Evolutionary conservation across 2,888 invertebrate species (phyloP).

Genomic region (Ypsolopha sequella): DNA sequence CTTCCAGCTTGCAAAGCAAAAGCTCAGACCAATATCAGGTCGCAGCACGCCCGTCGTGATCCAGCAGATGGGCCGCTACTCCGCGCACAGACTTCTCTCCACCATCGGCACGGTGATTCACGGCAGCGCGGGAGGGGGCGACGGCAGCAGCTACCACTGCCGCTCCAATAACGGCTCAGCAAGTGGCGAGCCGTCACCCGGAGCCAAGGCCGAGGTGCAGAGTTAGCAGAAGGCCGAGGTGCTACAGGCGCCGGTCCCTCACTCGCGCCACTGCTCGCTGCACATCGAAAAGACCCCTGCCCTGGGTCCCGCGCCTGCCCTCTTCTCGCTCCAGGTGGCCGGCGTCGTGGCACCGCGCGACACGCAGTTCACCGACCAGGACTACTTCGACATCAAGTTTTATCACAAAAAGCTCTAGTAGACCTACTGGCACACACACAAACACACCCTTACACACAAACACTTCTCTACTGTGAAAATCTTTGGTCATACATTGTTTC

Average conservation of each 20-base stretch:
- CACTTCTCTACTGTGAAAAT: no score
- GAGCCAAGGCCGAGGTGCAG: not conserved
- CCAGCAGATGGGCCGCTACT: slow-evolving; percentile 31
- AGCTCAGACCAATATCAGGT: not conserved
- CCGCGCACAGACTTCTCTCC: slow-evolving; percentile 35
- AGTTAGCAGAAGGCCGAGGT: not conserved
- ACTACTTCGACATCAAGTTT: slow-evolving; percentile 82
- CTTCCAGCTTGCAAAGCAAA: slow-evolving; percentile 39
- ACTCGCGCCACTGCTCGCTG: not conserved
- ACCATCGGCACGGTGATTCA: slow-evolving; percentile 35
- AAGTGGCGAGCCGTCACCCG: not conserved
- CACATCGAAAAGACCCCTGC: not conserved
- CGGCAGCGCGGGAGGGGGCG: no score
- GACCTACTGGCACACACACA: no score
- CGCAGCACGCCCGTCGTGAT: not conserved
- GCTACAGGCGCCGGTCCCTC: not conserved
- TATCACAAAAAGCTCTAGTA: slow-evolving; percentile 85
- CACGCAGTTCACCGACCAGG: slow-evolving; percentile 72
- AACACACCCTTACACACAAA: no score
- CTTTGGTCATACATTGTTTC: no score
- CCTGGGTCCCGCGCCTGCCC: not conserved
- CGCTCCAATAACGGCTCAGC: no score
- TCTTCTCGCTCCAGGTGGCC: not conserved
- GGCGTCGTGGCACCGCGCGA: slow-evolving; percentile 5
- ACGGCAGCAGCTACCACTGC: no score